Evolutionary conservation across 2,888 invertebrate species (phyloP).

Genomic region (Cerastis rubricosa): DNA sequence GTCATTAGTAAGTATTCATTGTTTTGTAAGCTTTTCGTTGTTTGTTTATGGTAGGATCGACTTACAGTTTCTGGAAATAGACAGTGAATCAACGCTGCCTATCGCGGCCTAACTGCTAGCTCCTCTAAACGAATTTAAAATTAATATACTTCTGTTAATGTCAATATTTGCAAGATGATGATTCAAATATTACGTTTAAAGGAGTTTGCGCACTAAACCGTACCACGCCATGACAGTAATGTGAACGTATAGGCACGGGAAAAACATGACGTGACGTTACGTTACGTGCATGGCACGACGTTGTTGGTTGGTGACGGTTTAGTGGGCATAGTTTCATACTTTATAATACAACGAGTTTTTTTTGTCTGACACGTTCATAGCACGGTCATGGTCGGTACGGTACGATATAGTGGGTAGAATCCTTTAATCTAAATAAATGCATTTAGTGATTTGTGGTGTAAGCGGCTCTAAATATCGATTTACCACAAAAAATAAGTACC

Average conservation of each 20-base stretch:
- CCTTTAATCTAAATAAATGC: neutral
- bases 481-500: neutral
- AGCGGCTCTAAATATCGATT: neutral
- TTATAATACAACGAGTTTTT: too few species aligned
- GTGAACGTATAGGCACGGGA: too few species aligned
- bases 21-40: neutral
- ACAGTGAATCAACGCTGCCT: neutral
- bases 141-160: too few species aligned
- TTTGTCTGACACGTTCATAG: too few species aligned
- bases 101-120: neutral
- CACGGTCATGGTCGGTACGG: too few species aligned
- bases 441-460: neutral
- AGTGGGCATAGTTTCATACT: too few species aligned
- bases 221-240: too few species aligned
- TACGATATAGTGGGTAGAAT: too few species aligned
- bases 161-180: neutral
- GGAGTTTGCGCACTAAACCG: too few species aligned
- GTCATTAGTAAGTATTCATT: conserved; percentile 94
- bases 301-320: too few species aligned
- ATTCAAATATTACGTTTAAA: neutral
- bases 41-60: neutral
- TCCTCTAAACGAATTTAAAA: neutral
- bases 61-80: neutral
- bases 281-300: too few species aligned
- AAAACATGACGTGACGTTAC: too few species aligned